Conservation (phyloP, 1,140 invertebrate species). For the Drosophila punjabiensis region DNA sequence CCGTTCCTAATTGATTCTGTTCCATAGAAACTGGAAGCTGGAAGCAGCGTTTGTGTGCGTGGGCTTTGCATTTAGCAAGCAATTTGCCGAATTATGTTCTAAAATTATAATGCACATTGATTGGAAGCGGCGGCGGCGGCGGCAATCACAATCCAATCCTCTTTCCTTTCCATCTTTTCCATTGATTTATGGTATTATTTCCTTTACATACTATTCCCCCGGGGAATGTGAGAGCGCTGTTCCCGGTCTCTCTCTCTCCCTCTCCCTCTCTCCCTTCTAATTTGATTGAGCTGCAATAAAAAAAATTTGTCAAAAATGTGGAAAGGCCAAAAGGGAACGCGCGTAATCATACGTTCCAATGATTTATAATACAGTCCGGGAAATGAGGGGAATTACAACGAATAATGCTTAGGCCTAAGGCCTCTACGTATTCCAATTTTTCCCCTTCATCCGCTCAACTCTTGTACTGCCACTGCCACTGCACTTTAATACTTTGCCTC, state of each 20-base stretch:
- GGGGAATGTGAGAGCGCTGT: too few relatives aligned
- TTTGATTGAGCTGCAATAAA: constrained; percentile 78
- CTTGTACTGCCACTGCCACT: constrained; percentile 6
- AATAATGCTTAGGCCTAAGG: constrained; percentile 23
- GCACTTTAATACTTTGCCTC: constrained; percentile 18
- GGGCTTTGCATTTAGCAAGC: constrained; percentile 34
- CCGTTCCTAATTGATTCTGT: constrained; percentile 66
- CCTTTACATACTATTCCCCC: background rate
- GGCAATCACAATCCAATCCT: constrained; percentile 1
- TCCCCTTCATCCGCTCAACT: background rate
- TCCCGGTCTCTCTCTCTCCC: too few relatives aligned
- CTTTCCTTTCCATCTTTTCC: background rate
- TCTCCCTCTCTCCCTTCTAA: constrained; percentile 17
- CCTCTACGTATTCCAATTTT: constrained; percentile 6
- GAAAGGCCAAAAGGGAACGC: constrained; percentile 14
- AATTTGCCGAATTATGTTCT: constrained; percentile 45
- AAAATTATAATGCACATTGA: constrained; percentile 55
- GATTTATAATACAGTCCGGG: constrained; percentile 65
- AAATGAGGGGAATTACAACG: constrained; percentile 38
- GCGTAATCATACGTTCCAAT: constrained; percentile 62
- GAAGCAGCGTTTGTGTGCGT: constrained; percentile 12
- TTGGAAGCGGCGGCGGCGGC: background rate
- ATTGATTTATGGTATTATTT: constrained; percentile 19
- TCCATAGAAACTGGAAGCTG: background rate
- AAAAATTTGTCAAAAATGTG: constrained; percentile 66